Evolutionary conservation across 2,113 vertebrate genomes (phyloP).

Genomic region (Hemiprocne comata): DNA sequence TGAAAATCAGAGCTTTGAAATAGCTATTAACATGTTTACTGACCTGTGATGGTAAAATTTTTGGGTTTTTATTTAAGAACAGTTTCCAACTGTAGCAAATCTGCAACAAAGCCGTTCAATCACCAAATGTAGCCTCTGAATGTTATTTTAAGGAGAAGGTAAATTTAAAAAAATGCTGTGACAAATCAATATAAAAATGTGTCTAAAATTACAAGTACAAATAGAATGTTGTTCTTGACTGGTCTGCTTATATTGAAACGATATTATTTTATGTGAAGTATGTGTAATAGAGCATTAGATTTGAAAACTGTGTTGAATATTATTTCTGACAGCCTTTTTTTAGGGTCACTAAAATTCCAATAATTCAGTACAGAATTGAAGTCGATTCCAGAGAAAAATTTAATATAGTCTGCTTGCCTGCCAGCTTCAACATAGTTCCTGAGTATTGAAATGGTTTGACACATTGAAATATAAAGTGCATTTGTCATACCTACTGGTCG

Average conservation of each 20-base stretch:
- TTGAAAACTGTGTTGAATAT: conserved; percentile 81
- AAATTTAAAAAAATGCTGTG: conserved; percentile 50
- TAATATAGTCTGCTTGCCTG: conserved; percentile 85
- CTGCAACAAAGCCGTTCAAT: conserved; percentile 18
- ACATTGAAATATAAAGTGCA: conserved; percentile 87
- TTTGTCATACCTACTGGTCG: conserved; percentile 85
- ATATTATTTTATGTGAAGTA: conserved; percentile 82
- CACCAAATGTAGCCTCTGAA: background rate
- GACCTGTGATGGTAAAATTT: background rate
- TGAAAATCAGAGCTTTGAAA: conserved; percentile 3
- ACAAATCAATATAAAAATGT: conserved; percentile 71
- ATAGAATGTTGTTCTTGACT: conserved; percentile 75
- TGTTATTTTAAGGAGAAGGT: conserved; percentile 48
- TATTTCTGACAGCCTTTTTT: conserved; percentile 85
- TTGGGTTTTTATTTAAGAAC: background rate
- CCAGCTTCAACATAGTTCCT: conserved; percentile 81
- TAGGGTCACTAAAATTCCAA: conserved; percentile 88
- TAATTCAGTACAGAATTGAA: conserved; percentile 88
- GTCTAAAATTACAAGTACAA: conserved; percentile 69
- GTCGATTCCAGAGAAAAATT: conserved; percentile 84
- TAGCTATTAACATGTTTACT: background rate
- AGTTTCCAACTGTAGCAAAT: conserved; percentile 9
- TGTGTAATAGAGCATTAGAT: conserved; percentile 79
- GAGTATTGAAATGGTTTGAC: conserved; percentile 84
- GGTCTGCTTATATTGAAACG: conserved; percentile 75